Percentiles rank a stretch among this genome's conserved stretches.
phyloP scores from a whole-genome alignment of 2,888 invertebrate genomes.

The Trichogramma dendrolimi region DNA sequence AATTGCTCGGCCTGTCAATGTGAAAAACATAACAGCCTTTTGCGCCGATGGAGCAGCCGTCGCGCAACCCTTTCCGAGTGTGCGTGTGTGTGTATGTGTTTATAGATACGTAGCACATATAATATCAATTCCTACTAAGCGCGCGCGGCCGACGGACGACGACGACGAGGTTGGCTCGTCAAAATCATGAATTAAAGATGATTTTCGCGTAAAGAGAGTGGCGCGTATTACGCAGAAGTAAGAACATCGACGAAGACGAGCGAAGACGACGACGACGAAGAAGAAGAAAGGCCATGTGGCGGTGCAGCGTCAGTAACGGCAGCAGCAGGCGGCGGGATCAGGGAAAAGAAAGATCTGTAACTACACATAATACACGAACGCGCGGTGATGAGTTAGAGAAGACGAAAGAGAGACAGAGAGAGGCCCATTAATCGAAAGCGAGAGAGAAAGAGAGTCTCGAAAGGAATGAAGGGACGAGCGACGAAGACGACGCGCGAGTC shows the following conservation, averaged over 20 bases:
- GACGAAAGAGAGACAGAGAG: not conserved
- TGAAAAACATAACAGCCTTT: too few species aligned
- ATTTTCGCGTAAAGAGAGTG: not conserved
- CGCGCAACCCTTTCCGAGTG: too few species aligned
- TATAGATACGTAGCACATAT: too few species aligned
- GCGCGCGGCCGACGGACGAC: too few species aligned
- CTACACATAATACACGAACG: not conserved
- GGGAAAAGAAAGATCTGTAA: not conserved
- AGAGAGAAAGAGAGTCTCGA: not conserved
- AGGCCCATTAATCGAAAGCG: constrained; percentile 25
- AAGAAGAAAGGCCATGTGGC: constrained; percentile 11
- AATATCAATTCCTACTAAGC: too few species aligned
- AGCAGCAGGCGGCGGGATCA: constrained; percentile 1
- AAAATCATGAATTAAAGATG: constrained; percentile 27
- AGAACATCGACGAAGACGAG: constrained; percentile 17
- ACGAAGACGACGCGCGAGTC: too few species aligned
- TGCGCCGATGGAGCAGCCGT: too few species aligned
- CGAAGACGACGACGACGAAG: not conserved
- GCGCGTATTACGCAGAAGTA: not conserved
- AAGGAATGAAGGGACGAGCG: too few species aligned
- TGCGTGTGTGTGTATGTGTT: too few species aligned
- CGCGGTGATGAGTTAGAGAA: not conserved
- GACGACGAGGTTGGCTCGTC: too few species aligned
- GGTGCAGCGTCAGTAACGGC: not conserved
- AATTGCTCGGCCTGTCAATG: too few species aligned